Percentiles rank a stretch among this genome's conserved stretches.
These are phyloP conservation scores for Coronaproctus castanopsis DNA, from an alignment of 2,888 invertebrate species.

Conservation along the genomic window DNA sequence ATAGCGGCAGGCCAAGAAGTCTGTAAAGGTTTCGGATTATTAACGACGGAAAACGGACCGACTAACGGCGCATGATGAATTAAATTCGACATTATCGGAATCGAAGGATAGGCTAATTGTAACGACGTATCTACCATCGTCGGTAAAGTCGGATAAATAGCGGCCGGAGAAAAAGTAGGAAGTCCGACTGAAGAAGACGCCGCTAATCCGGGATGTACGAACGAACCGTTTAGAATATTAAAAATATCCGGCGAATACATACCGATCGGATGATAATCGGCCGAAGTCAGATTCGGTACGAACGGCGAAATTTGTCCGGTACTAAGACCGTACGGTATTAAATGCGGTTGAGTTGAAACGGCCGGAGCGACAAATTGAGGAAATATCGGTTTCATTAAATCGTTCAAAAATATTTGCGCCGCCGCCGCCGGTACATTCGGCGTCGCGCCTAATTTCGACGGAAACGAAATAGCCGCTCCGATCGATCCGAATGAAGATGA, in stretches of 20 bases:
- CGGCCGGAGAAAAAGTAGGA: not conserved
- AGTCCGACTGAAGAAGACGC: too few species aligned
- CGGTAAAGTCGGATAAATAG: not conserved
- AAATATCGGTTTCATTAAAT: slow-evolving; percentile 2
- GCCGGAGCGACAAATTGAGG: not conserved
- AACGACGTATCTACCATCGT: not conserved
- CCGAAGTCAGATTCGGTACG: not conserved
- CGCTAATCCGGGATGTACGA: too few species aligned
- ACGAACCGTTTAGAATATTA: too few species aligned
- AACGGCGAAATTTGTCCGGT: not conserved
- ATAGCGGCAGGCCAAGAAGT: not conserved
- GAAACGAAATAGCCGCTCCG: too few species aligned
- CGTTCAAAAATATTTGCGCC: not conserved
- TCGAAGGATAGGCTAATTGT: not conserved
- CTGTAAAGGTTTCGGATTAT: not conserved
- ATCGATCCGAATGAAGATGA: too few species aligned
- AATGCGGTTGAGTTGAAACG: too few species aligned
- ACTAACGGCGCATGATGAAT: not conserved
- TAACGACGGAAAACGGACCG: not conserved
- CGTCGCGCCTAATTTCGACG: too few species aligned
- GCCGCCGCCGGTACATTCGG: not conserved
- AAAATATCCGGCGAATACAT: too few species aligned
- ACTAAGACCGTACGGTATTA: too few species aligned
- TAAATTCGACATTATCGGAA: not conserved
- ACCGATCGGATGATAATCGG: too few species aligned